Evolutionary conservation across 2,113 vertebrate genomes (phyloP).

Genomic region (Vulpes lagopus): DNA sequence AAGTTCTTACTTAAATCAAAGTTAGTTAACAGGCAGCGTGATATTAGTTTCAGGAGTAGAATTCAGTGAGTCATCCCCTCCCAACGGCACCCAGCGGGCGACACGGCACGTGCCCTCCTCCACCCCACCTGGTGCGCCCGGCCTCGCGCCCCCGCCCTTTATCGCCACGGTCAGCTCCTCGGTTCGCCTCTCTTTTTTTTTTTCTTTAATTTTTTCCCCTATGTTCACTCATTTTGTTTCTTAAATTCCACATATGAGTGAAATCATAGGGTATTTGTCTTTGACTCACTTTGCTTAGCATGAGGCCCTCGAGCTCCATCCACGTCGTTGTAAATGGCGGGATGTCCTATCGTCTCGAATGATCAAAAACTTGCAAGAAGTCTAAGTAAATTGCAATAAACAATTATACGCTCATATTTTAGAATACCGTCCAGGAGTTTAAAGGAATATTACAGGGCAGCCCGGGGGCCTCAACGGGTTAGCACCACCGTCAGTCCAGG

Average conservation of each 20-base stretch:
- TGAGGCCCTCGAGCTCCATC: not conserved
- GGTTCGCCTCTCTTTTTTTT: not conserved
- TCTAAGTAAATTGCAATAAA: conserved; percentile 18
- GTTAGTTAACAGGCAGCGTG: not conserved
- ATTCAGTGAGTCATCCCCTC: not conserved
- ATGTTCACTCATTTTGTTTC: not conserved
- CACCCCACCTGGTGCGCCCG: not conserved
- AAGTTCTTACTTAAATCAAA: not conserved
- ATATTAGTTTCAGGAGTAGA: not conserved
- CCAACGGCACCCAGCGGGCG: not conserved
- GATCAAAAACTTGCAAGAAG: not conserved
- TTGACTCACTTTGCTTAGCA: not conserved
- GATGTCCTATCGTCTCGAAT: not conserved
- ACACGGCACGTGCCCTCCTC: not conserved
- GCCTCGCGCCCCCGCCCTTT: not conserved
- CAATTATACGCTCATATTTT: not conserved
- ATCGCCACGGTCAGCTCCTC: too few species aligned
- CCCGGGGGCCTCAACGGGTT: too few species aligned
- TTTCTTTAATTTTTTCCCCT: not conserved
- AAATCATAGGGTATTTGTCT: not conserved
- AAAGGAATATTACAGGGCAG: too few species aligned
- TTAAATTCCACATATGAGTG: not conserved
- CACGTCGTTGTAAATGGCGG: not conserved
- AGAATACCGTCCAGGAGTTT: not conserved
- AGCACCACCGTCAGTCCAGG: too few species aligned